Base-by-base conservation (phyloP, 1,140 invertebrate species). In the Trachymyrmex cornetzi region DNA sequence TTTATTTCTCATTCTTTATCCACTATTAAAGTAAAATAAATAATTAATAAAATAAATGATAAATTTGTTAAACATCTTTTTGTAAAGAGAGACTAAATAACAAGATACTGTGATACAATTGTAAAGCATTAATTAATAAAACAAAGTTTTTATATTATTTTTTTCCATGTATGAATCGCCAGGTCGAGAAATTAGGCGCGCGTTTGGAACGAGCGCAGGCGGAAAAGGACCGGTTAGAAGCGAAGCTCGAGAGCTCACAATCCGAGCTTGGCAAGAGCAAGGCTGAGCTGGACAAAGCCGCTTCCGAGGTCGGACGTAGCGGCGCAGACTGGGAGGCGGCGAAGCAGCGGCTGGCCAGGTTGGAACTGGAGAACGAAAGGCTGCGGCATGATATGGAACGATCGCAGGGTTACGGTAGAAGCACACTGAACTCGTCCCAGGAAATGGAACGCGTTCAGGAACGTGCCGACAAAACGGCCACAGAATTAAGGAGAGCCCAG, bases 201-300 rank as follows among this genome's bases (percentile, higher is more conserved):
- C 96, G 98, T 84, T 95, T 98, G 81, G 98, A 99, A 94, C 96
- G 98, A 93, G 98, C 98, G 3, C 97, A 98, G 91, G 97, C 97
- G 0, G 98, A 99, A 92, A 98, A 99, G 93, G 98, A 99, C 92
- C 96, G 98, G 24, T 96, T 99, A 14, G 98, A 99, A 95, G 97
- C 98, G 27, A 98, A 98, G 93, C 94, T 99, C 85, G 98, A 99
- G 94, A 98, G 97, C 90, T 99, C 98, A 22, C 98, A 99, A 93
- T 98, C 98, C 3, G 98, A 99, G 94, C 95, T 99, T 55, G 98
- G 98, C 64, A 99, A 99, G 95, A 98, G 98, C 66, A 98, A 99
- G 95, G 98, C 98, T 12, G 98, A 99, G 93, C 95, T 99, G 64
- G 98, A 99, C 91, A 99, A 99, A 95, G 97, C 98, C 22, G 97